Percentiles rank a stretch among this genome's conserved stretches.
Conservation (phyloP, 2,113 vertebrate genomes). For the Gopherus evgoodei region DNA sequence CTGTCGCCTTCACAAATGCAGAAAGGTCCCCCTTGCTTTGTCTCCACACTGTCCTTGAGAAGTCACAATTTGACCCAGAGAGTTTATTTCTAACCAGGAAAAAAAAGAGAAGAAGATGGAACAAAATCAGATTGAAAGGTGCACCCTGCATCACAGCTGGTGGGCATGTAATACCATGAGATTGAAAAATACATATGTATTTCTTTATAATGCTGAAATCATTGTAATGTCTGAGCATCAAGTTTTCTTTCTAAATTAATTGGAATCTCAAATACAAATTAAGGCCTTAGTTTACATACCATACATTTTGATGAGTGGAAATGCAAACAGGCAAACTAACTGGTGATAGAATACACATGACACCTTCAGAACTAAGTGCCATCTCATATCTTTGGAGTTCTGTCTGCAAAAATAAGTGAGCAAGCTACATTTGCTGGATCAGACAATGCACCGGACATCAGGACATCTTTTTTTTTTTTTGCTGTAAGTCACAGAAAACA, state of each 20-base stretch:
- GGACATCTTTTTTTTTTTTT: not conserved
- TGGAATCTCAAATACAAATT: conserved; percentile 14
- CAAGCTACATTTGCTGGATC: not conserved
- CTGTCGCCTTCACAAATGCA: not conserved
- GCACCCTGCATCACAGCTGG: not conserved
- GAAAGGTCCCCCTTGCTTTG: not conserved
- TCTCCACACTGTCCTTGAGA: not conserved
- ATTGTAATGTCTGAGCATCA: not conserved
- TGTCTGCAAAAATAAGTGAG: not conserved
- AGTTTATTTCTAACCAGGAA: not conserved
- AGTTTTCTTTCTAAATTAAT: conserved; percentile 16
- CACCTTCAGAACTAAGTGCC: not conserved
- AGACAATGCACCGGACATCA: not conserved
- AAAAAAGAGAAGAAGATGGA: conserved; percentile 7
- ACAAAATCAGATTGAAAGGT: not conserved
- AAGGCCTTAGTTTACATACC: conserved; percentile 29
- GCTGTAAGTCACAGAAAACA: not conserved
- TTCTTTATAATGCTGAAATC: not conserved
- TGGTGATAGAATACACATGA: not conserved
- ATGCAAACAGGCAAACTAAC: conserved; percentile 30
- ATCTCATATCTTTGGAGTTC: not conserved
- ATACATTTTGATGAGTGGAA: conserved; percentile 16
- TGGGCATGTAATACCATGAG: conserved; percentile 1
- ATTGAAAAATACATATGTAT: conserved; percentile 15
- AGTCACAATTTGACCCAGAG: not conserved